Evolutionary conservation across 2,113 vertebrate genomes (phyloP), one percentile per base, ranked within the genome.

Genomic region (Ameiurus melas): DNA sequence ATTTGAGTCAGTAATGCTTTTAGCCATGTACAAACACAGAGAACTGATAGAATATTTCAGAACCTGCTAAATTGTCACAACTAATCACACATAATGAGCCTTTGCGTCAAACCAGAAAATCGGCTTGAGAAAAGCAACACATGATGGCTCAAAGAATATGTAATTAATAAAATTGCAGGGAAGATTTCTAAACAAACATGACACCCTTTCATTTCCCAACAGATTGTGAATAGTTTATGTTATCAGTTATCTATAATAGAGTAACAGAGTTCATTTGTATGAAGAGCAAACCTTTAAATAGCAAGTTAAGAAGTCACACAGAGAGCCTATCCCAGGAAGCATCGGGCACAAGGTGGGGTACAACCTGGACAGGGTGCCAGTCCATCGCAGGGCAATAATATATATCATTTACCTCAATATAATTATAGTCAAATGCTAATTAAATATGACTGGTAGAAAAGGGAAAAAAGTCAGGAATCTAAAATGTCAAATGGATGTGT

Each of bases 31-130:
- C 79, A 90, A 92, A 91, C 92, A 90, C 71, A 87, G 36, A 0
- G 80, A 66, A 62, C 84, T 90, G 71, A 91, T 92, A 47, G 90
- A 84, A 92, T 91, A 90, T 91, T 53, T 17, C 57, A 13, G 75
- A 88, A 83, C 92, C 66, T 81, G 47, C 78, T 79, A 62, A 83
- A 62, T 89, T 90, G 90, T 93, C 92, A 91, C 71, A 90, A 91
- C 47, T 81, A 91, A 92, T 95, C 80, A 85, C 84, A 89, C 91
- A 92, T 93, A 90, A 92, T 6, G 83, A 70, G 90, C 87, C 39
- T 70, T 19, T 33, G 62, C 73, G 60, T 20, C 89, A 90, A 92
- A 91, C 62, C 90, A 87, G 90, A 91, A 55, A 85, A 92, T 86
- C 43, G 27, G 33, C 85, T 86, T 66, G 60, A 2, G 73, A 57